Conservation (phyloP, 1,140 invertebrate species). For the Bemisia tabaci region DNA sequence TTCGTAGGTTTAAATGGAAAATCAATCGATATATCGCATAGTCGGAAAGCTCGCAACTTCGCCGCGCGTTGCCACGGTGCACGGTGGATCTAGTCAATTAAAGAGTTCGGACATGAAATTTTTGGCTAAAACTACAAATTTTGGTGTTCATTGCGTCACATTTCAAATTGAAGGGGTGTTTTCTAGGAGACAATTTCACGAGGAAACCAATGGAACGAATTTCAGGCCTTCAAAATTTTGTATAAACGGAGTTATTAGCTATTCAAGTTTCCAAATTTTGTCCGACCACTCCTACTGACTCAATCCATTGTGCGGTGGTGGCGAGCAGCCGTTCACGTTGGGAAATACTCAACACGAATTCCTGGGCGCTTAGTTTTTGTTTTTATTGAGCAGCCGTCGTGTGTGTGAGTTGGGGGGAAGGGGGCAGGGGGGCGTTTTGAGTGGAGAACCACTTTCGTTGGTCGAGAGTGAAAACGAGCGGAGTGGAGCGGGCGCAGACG, state of each 20-base stretch:
- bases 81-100: background rate
- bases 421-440: background rate
- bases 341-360: background rate
- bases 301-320: background rate
- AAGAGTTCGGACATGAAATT: background rate
- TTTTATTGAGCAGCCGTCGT: background rate
- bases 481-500: background rate
- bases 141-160: too few species aligned
- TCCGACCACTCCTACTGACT: background rate
- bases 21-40: too few species aligned
- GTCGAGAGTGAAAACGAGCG: background rate
- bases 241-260: too few species aligned
- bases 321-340: background rate
- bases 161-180: too few species aligned
- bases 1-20: too few species aligned
- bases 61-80: too few species aligned
- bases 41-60: too few species aligned
- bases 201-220: too few species aligned
- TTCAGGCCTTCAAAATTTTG: too few species aligned
- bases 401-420: too few species aligned
- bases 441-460: background rate
- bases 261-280: too few species aligned
- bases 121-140: background rate
- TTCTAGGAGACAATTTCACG: too few species aligned
- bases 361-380: background rate